A percentile compares a stretch with the other conserved stretches of the same genome.
Conservation (phyloP, 2,888 invertebrate species). For the Acheta domesticus region DNA sequence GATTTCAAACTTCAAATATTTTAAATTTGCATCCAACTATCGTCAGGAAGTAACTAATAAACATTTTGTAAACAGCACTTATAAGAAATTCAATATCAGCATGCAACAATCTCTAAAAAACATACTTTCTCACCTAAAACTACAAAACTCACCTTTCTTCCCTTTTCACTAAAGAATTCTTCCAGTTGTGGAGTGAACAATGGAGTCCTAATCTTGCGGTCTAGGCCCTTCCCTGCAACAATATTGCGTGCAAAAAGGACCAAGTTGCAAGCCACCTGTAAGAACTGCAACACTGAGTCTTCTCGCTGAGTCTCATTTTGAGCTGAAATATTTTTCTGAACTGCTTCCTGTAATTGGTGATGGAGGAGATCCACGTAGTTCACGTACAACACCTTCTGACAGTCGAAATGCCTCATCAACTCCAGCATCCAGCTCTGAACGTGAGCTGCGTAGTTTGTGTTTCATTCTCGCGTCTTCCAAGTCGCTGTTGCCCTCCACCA, state of each 20-base stretch:
- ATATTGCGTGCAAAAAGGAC: slow-evolving; percentile 67
- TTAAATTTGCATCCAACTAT: too few species aligned
- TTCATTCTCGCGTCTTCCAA: neutral
- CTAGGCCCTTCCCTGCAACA: slow-evolving; percentile 54
- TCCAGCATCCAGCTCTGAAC: slow-evolving; percentile 72
- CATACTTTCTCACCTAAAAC: too few species aligned
- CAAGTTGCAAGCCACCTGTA: slow-evolving; percentile 68
- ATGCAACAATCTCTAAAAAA: too few species aligned
- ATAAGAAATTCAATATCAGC: too few species aligned
- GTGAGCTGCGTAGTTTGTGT: slow-evolving; percentile 44
- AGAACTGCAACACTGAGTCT: slow-evolving; percentile 39
- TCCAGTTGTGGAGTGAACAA: slow-evolving; percentile 5
- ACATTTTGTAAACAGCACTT: too few species aligned
- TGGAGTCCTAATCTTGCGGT: slow-evolving; percentile 41
- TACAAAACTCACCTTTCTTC: slow-evolving; percentile 9
- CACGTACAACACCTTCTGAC: slow-evolving; percentile 47
- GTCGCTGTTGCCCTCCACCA: neutral
- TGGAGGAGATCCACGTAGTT: slow-evolving; percentile 44
- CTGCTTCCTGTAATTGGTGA: slow-evolving; percentile 30
- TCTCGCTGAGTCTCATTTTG: slow-evolving; percentile 24
- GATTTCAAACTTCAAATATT: too few species aligned
- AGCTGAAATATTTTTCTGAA: slow-evolving; percentile 25
- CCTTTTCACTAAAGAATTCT: neutral
- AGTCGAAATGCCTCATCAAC: slow-evolving; percentile 68
- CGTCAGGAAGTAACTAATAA: too few species aligned